A percentile compares a stretch with the other conserved stretches of the same genome.
Evolutionary conservation across 2,113 vertebrate genomes (phyloP).

Genomic region (Channa argus): DNA sequence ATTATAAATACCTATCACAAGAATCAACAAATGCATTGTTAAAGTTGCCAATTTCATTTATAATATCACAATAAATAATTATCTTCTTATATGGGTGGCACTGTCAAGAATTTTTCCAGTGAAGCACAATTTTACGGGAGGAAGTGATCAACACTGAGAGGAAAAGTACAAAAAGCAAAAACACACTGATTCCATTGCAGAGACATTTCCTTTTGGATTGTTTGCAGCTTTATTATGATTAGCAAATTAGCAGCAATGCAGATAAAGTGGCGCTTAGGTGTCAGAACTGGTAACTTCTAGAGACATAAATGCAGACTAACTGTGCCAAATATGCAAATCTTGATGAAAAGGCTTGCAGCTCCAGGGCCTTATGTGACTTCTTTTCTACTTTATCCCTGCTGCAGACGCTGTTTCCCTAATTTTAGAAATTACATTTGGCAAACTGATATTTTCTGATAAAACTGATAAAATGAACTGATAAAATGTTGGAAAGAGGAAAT

Average conservation of each 20-base stretch:
- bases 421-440: constrained; percentile 9
- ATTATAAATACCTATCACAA: too few relatives aligned
- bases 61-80: too few relatives aligned
- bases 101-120: too few relatives aligned
- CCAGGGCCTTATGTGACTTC: constrained; percentile 13
- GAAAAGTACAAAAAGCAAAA: constrained; percentile 16
- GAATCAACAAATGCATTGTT: too few relatives aligned
- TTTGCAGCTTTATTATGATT: constrained; percentile 63
- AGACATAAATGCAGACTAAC: constrained; percentile 35
- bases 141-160: constrained; percentile 22
- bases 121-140: background rate
- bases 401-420: constrained; percentile 15
- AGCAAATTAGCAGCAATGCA: constrained; percentile 60
- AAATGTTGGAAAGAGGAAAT: background rate
- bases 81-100: too few relatives aligned
- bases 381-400: background rate
- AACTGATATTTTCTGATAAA: background rate
- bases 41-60: too few relatives aligned
- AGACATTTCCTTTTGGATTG: constrained; percentile 49
- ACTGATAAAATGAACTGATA: too few relatives aligned
- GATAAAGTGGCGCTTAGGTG: constrained; percentile 50
- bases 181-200: constrained; percentile 47
- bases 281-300: constrained; percentile 50
- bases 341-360: constrained; percentile 32
- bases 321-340: constrained; percentile 40